Percentiles rank a stretch among this genome's conserved stretches.
Evolutionary conservation across 2,888 invertebrate genomes (phyloP).

Genomic region (Acanthoscelides obtectus): DNA sequence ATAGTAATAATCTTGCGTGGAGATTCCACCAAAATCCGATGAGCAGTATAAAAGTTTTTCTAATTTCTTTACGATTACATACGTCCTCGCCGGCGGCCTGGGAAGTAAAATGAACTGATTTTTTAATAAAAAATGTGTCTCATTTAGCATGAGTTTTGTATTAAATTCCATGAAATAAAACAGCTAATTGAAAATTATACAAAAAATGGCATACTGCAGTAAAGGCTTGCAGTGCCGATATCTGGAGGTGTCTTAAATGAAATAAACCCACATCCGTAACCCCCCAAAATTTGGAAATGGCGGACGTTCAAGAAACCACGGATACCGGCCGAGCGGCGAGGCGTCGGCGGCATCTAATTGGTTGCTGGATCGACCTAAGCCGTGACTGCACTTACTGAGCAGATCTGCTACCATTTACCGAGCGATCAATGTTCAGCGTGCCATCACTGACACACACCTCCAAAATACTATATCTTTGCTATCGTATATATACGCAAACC

Average conservation of each 20-base stretch:
- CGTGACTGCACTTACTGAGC: conserved; percentile 62
- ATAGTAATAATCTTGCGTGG: too few relatives aligned
- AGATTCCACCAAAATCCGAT: too few relatives aligned
- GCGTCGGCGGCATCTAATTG: conserved; percentile 54
- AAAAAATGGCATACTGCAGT: conserved; percentile 53
- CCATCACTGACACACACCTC: conserved; percentile 60
- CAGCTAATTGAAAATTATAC: too few relatives aligned
- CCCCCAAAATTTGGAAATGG: conserved; percentile 58
- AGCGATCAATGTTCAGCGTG: conserved; percentile 59
- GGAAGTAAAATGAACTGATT: too few relatives aligned
- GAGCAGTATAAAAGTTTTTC: too few relatives aligned
- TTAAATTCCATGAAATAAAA: too few relatives aligned
- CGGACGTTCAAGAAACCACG: conserved; percentile 60
- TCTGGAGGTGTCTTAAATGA: conserved; percentile 54
- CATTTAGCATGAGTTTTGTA: too few relatives aligned
- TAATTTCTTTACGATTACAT: too few relatives aligned
- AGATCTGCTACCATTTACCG: conserved; percentile 53
- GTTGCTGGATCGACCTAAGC: conserved; percentile 54
- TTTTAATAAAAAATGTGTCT: too few relatives aligned
- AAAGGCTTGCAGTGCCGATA: conserved; percentile 50
- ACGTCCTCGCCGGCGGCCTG: too few relatives aligned
- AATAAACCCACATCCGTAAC: conserved; percentile 51
- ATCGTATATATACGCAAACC: conserved; percentile 24
- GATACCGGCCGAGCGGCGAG: conserved; percentile 51
- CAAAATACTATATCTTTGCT: too few relatives aligned